Conservation (phyloP, 2,888 invertebrate species). For the Pimpla rufipes region DNA sequence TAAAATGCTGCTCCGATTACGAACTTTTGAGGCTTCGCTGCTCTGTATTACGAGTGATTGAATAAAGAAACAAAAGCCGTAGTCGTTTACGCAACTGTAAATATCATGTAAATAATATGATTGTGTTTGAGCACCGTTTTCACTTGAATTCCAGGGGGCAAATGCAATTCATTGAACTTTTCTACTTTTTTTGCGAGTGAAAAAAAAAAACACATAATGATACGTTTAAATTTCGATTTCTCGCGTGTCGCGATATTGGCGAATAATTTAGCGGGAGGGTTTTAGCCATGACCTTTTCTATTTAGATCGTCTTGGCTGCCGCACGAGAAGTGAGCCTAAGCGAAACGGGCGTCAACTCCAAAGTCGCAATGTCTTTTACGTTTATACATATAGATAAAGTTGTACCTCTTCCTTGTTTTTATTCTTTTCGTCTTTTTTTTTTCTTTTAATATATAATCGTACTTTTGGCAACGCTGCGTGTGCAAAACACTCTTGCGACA, state of each 20-base stretch:
- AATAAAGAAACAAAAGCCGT: slow-evolving; percentile 65
- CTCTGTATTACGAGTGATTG: slow-evolving; percentile 65
- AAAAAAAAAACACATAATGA: neutral
- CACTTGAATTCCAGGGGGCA: slow-evolving; percentile 62
- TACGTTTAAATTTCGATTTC: neutral
- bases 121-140: slow-evolving; percentile 66
- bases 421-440: slow-evolving; percentile 9
- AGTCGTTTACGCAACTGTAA: slow-evolving; percentile 73
- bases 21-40: slow-evolving; percentile 64
- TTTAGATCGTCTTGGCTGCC: slow-evolving; percentile 8
- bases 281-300: slow-evolving; percentile 28
- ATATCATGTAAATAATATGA: slow-evolving; percentile 77
- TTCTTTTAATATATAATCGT: slow-evolving; percentile 13
- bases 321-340: slow-evolving; percentile 18
- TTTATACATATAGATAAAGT: slow-evolving; percentile 29
- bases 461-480: slow-evolving; percentile 48
- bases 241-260: slow-evolving; percentile 4
- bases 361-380: slow-evolving; percentile 41
- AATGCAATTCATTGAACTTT: slow-evolving; percentile 48
- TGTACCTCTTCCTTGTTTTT: slow-evolving; percentile 25
- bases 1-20: slow-evolving; percentile 55
- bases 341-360: slow-evolving; percentile 36
- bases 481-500: slow-evolving; percentile 61
- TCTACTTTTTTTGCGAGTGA: slow-evolving; percentile 30
- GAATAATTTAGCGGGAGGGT: slow-evolving; percentile 9